A percentile compares a stretch with the other conserved stretches of the same genome.
Evolutionary conservation across 2,888 invertebrate species (phyloP).

Genomic region (Eupithecia pulchellata): DNA sequence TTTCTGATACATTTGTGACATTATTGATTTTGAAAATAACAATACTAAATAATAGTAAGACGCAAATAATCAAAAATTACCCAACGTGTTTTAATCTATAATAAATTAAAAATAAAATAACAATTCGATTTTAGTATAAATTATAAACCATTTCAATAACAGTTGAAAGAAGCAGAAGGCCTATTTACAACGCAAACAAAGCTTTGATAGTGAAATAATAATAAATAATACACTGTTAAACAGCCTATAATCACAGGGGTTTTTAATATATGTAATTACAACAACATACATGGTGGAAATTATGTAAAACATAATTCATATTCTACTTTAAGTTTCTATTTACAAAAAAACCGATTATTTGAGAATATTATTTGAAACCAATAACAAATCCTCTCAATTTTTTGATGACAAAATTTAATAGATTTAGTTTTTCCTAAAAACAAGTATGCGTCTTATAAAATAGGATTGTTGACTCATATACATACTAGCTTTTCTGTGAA

Average conservation of each 20-base stretch:
- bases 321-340: not conserved
- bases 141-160: constrained; percentile 25
- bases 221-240: constrained; percentile 51
- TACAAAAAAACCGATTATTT: not conserved
- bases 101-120: not conserved
- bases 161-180: too few relatives aligned
- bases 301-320: not conserved
- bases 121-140: not conserved
- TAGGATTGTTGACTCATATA: not conserved
- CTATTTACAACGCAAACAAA: constrained; percentile 42
- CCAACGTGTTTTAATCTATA: not conserved
- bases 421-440: not conserved
- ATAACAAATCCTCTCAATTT: not conserved
- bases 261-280: constrained; percentile 37
- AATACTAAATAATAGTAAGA: not conserved
- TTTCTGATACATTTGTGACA: not conserved
- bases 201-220: constrained; percentile 34
- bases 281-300: constrained; percentile 29
- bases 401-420: not conserved
- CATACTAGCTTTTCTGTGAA: not conserved
- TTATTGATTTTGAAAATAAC: not conserved
- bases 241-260: constrained; percentile 73
- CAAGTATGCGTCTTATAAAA: not conserved
- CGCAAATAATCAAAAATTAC: not conserved
- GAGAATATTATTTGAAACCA: not conserved